phyloP scores from a whole-genome alignment of 2,888 invertebrate genomes.

The Carcina quercana region DNA sequence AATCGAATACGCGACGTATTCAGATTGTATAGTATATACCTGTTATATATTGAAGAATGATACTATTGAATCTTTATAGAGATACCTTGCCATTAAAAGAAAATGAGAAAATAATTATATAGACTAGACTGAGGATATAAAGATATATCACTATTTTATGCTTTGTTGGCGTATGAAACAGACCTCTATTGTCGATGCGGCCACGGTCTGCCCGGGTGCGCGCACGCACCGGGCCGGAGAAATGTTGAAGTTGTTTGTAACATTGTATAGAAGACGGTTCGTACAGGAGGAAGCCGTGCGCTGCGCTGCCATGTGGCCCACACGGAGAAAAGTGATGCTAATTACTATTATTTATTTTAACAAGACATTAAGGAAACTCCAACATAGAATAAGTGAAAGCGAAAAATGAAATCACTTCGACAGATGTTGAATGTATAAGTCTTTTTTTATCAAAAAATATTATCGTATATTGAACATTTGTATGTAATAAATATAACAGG shows the following conservation, averaged over 20 bases:
- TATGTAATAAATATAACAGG: too few relatives aligned
- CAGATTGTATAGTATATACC: conserved; percentile 67
- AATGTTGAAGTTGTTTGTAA: conserved; percentile 55
- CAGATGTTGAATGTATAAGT: too few relatives aligned
- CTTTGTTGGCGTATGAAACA: conserved; percentile 70
- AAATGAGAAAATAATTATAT: conserved; percentile 67
- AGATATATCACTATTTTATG: conserved; percentile 74
- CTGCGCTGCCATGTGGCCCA: conserved; percentile 20
- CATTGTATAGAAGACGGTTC: conserved; percentile 44
- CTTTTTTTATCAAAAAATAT: too few relatives aligned
- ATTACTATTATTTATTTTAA: conserved; percentile 9
- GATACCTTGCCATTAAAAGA: conserved; percentile 62
- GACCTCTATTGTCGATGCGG: conserved; percentile 63
- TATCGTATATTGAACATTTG: too few relatives aligned
- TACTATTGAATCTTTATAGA: conserved; percentile 73
- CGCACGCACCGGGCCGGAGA: too few relatives aligned
- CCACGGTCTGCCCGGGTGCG: too few relatives aligned
- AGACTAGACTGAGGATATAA: conserved; percentile 73
- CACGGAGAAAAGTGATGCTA: too few relatives aligned
- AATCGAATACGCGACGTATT: conserved; percentile 66
- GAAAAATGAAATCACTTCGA: too few relatives aligned
- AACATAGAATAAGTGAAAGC: conserved; percentile 5
- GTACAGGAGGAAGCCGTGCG: conserved; percentile 38
- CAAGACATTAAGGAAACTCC: not conserved
- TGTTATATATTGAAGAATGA: conserved; percentile 69